Percentiles rank a stretch among this genome's conserved stretches.
phyloP scores from a whole-genome alignment of 2,888 invertebrate genomes.

The Microctonus hyperodae region DNA sequence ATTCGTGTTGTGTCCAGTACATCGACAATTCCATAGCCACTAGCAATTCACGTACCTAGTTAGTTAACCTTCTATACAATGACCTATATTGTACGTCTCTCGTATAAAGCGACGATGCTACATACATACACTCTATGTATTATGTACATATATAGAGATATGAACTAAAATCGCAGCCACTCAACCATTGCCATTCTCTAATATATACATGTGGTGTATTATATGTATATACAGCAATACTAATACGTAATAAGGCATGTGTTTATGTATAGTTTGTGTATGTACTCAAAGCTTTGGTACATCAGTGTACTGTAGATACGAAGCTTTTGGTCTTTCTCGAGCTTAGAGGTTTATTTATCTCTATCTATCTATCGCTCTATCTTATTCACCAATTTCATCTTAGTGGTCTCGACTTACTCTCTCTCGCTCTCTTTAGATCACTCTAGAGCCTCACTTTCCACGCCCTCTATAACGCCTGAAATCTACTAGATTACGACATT shows the following conservation, averaged over 20 bases:
- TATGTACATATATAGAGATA: not conserved
- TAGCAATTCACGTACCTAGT: not conserved
- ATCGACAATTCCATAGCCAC: not conserved
- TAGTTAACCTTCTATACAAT: conserved; percentile 2
- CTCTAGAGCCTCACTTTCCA: conserved; percentile 7
- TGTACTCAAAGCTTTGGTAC: not conserved
- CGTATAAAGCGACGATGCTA: no score
- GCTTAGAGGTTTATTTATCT: no score
- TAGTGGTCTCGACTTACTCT: not conserved
- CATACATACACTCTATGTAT: not conserved
- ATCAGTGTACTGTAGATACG: no score
- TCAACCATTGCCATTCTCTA: not conserved
- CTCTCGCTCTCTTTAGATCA: conserved; percentile 1
- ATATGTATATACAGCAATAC: not conserved
- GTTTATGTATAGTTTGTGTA: not conserved
- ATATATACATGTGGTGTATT: not conserved
- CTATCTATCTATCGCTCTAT: no score
- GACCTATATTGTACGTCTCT: conserved; percentile 1
- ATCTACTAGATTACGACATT: conserved; percentile 36
- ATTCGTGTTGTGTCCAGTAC: not conserved
- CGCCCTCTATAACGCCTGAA: conserved; percentile 12
- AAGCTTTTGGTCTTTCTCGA: no score
- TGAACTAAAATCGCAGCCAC: not conserved
- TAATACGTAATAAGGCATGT: not conserved
- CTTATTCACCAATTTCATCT: no score